Evolutionary conservation across 92 coral and sea anemone species (phyloP).

Genomic region (Bergia puertoricense): DNA sequence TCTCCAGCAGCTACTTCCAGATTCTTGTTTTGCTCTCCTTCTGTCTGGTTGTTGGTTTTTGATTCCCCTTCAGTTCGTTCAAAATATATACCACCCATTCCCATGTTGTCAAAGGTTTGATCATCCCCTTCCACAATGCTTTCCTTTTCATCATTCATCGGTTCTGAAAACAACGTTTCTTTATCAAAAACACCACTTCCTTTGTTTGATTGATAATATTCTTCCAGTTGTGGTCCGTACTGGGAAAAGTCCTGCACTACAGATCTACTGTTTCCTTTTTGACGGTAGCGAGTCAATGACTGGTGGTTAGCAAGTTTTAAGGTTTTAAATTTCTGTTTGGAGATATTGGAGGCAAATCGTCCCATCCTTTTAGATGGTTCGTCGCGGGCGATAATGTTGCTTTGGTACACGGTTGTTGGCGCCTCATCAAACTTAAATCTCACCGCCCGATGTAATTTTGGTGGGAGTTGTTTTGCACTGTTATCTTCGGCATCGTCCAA

Average conservation of each 20-base stretch:
- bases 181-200: background rate
- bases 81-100: conserved; percentile 36
- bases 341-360: background rate
- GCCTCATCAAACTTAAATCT: background rate
- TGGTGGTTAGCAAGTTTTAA: background rate
- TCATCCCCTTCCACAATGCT: conserved; percentile 46
- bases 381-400: background rate
- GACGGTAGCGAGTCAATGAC: background rate
- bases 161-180: background rate
- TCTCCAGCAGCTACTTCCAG: background rate
- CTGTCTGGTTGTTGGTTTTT: background rate
- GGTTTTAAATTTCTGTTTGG: background rate
- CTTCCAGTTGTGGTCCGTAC: conserved; percentile 3
- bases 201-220: background rate
- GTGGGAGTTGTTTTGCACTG: background rate
- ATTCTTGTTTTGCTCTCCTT: background rate
- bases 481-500: conserved; percentile 2
- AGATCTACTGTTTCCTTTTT: conserved; percentile 7
- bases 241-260: background rate
- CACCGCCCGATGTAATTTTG: background rate
- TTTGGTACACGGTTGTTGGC: background rate
- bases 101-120: conserved; percentile 46
- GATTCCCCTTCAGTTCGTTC: background rate
- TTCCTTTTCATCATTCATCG: background rate
- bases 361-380: background rate